Percentiles rank a stretch among this genome's conserved stretches.
phyloP scores from a whole-genome alignment of 2,888 invertebrate species.

The Disparrhopalites patrizii region DNA sequence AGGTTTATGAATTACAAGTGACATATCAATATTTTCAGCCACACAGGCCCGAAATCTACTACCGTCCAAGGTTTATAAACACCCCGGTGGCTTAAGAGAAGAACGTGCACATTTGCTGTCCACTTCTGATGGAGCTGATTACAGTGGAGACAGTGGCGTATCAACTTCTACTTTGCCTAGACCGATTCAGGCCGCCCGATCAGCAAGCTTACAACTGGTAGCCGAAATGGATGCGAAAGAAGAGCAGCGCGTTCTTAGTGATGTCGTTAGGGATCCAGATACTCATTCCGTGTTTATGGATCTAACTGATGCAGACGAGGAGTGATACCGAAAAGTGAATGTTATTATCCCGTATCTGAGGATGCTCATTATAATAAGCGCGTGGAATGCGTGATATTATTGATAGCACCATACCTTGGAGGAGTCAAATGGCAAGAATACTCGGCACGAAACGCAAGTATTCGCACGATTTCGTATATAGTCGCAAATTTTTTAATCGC shows the following conservation, averaged over 20 bases:
- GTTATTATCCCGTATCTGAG: no score
- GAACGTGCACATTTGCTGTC: conserved; percentile 47
- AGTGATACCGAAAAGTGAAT: no score
- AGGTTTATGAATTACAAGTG: neutral
- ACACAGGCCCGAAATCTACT: conserved; percentile 40
- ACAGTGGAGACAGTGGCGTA: conserved; percentile 31
- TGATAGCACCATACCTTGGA: no score
- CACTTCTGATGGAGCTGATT: conserved; percentile 40
- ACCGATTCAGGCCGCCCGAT: conserved; percentile 42
- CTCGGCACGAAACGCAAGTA: no score
- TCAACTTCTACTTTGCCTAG: conserved; percentile 32
- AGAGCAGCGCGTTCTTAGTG: neutral
- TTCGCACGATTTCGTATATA: no score
- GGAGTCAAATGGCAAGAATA: no score
- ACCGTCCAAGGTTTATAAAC: conserved; percentile 47
- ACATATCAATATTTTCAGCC: neutral
- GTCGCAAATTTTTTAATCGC: no score
- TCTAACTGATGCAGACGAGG: conserved; percentile 36
- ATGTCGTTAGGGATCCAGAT: conserved; percentile 26
- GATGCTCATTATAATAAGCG: no score
- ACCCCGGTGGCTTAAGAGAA: conserved; percentile 46
- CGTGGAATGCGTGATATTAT: no score
- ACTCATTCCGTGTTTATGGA: conserved; percentile 41
- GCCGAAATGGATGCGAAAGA: conserved; percentile 41
- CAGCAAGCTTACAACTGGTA: conserved; percentile 40